These are phyloP conservation scores for Trematomus loennbergii DNA, from an alignment of 2,113 vertebrate species.

Conservation along the genomic window DNA sequence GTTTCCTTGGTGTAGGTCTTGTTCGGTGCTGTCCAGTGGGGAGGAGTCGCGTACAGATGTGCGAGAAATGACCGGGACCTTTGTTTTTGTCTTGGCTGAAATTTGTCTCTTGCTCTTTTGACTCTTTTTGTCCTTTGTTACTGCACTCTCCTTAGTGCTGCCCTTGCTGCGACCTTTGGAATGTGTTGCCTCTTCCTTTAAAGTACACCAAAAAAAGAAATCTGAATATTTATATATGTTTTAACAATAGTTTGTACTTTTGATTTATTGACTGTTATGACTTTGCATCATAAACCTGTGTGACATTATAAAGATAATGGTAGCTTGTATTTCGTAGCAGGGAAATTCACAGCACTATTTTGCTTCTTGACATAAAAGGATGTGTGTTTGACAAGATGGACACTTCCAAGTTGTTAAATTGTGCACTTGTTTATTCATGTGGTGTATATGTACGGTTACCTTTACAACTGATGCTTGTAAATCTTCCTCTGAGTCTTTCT, in stretches of 20 bases:
- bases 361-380: neutral
- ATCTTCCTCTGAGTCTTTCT: constrained; percentile 65
- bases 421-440: neutral
- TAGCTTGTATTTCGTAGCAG: neutral
- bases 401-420: neutral
- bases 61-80: neutral
- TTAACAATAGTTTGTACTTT: neutral
- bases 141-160: constrained; percentile 65
- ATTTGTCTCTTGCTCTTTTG: constrained; percentile 59
- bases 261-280: neutral
- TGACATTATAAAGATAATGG: neutral
- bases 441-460: constrained; percentile 67
- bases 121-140: constrained; percentile 37
- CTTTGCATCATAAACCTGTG: neutral
- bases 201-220: neutral
- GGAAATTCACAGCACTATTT: neutral
- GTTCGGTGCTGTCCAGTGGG: constrained; percentile 47
- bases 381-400: neutral
- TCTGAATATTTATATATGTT: neutral
- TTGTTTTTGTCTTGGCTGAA: constrained; percentile 47
- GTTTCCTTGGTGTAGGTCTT: constrained; percentile 32
- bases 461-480: constrained; percentile 44
- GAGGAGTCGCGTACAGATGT: neutral
- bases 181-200: constrained; percentile 66
- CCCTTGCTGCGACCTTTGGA: constrained; percentile 41